Conservation (phyloP, 1,140 invertebrate genomes). For the Drosophila albomicans region DNA sequence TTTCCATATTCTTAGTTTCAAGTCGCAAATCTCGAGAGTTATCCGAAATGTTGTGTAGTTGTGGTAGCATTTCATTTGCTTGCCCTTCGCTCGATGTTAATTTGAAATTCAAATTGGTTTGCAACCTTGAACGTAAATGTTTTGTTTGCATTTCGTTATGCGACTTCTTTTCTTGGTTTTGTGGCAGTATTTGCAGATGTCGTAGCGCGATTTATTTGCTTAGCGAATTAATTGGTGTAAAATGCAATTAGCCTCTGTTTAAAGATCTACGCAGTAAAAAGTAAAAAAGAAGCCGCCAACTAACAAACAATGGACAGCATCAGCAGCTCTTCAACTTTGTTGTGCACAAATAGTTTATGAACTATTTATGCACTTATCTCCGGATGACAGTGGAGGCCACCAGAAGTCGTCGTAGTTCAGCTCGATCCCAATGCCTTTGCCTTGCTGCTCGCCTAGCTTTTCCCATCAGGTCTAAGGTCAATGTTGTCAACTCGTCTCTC, state of each 20-base stretch:
- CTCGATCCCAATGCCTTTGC: background rate
- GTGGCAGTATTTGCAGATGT: constrained; percentile 12
- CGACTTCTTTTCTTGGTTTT: constrained; percentile 26
- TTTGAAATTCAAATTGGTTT: constrained; percentile 77
- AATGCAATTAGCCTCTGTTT: constrained; percentile 61
- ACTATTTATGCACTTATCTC: constrained; percentile 73
- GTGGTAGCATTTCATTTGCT: constrained; percentile 1
- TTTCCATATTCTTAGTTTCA: background rate
- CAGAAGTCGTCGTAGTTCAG: background rate
- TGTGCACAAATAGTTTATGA: constrained; percentile 69
- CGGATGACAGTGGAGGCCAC: constrained; percentile 6
- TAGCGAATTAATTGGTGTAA: constrained; percentile 73
- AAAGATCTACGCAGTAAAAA: constrained; percentile 2
- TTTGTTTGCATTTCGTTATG: constrained; percentile 64
- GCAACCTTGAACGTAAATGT: constrained; percentile 38
- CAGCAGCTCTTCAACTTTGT: constrained; percentile 3
- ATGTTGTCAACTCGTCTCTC: constrained; percentile 59
- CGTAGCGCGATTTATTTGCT: constrained; percentile 40
- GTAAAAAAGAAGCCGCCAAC: background rate
- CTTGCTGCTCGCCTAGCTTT: background rate
- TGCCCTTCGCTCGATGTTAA: constrained; percentile 34
- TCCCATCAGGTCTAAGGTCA: constrained; percentile 48
- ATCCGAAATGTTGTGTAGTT: constrained; percentile 21
- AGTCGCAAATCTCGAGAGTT: constrained; percentile 57
- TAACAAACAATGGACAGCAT: background rate